phyloP scores from a whole-genome alignment of 2,113 vertebrate species.

The Myocastor coypus region DNA sequence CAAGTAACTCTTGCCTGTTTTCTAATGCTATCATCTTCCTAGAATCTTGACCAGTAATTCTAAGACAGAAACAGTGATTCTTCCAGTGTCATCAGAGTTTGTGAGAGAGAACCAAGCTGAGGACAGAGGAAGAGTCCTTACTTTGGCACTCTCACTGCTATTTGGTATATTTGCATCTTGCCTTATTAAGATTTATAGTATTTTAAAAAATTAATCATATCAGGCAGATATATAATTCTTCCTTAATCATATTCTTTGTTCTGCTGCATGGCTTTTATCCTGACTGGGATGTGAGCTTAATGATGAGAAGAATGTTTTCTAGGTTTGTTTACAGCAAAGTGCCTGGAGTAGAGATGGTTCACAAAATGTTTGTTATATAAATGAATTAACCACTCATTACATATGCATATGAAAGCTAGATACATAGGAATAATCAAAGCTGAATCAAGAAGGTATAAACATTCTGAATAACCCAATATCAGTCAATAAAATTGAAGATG shows the following conservation, averaged over 20 bases:
- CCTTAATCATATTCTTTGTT: conserved; percentile 16
- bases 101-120: not conserved
- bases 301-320: conserved; percentile 2
- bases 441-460: not conserved
- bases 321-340: not conserved
- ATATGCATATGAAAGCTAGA: not conserved
- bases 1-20: not conserved
- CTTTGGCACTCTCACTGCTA: not conserved
- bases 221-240: not conserved
- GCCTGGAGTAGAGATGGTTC: not conserved
- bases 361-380: not conserved
- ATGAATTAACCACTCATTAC: not conserved
- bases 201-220: not conserved
- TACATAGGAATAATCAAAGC: not conserved
- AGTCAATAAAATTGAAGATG: not conserved
- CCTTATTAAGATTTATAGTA: conserved; percentile 24
- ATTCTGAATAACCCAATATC: not conserved
- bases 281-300: not conserved
- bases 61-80: not conserved
- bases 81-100: not conserved
- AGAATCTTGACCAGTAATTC: not conserved
- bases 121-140: not conserved
- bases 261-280: not conserved
- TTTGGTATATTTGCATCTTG: not conserved
- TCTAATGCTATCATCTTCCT: not conserved